Conservation (phyloP, 37 sponge, comb jelly and placozoan genomes). For the Spongilla lacustris region DNA sequence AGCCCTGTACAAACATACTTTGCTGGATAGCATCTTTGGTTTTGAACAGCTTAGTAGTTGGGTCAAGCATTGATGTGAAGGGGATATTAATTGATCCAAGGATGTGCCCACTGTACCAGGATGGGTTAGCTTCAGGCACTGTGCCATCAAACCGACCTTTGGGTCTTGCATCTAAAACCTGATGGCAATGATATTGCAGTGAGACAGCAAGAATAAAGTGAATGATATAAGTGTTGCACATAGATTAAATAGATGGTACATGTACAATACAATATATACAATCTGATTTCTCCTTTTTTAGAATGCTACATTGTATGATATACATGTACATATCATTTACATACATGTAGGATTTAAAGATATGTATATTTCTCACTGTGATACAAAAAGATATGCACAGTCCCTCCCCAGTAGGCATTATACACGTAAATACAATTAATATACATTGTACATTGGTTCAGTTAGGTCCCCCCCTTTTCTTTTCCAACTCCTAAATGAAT, state of each 20-base stretch:
- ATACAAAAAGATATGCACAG: no score
- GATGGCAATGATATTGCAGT: not conserved
- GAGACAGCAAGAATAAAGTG: not conserved
- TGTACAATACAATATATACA: not conserved
- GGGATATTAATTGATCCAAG: conserved; percentile 47
- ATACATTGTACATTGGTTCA: no score
- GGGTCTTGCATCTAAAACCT: conserved; percentile 70
- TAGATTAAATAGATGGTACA: not conserved
- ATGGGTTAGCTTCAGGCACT: conserved; percentile 72
- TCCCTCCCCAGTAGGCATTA: no score
- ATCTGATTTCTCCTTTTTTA: not conserved
- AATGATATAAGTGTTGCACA: no score
- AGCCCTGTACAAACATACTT: conserved; percentile 45
- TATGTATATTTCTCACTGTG: no score
- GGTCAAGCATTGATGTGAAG: conserved; percentile 42
- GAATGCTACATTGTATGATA: no score
- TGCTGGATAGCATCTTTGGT: conserved; percentile 41
- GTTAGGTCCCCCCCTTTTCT: no score
- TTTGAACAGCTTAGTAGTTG: conserved; percentile 62
- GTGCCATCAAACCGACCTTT: conserved; percentile 74
- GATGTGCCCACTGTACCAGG: conserved; percentile 71
- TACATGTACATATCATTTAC: no score
- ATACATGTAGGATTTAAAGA: no score
- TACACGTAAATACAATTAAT: no score
- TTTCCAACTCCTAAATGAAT: no score